phyloP scores from a whole-genome alignment of 2,888 invertebrate genomes.

The Ormyrus pomaceus region DNA sequence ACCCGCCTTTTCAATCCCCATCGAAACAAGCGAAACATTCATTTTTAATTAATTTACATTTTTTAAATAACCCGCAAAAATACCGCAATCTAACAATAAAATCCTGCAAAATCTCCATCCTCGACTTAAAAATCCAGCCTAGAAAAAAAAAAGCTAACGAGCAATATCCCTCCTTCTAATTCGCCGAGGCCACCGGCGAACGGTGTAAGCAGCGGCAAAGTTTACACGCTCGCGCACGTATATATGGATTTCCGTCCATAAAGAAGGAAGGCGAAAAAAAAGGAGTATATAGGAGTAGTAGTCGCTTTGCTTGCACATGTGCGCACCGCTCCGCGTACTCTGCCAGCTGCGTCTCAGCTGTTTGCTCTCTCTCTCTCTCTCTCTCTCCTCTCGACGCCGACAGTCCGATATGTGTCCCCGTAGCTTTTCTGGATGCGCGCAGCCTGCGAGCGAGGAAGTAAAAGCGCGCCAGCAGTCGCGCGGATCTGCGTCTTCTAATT shows the following conservation, averaged over 20 bases:
- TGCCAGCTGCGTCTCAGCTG: conserved; percentile 72
- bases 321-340: neutral
- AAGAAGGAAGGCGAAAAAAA: neutral
- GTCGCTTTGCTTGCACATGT: conserved; percentile 11
- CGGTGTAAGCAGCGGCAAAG: too few relatives aligned
- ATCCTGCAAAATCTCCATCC: too few relatives aligned
- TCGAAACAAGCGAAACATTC: too few relatives aligned
- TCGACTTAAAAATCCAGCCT: too few relatives aligned
- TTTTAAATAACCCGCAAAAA: too few relatives aligned
- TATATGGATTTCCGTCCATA: neutral
- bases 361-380: conserved; percentile 58
- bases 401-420: neutral
- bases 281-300: neutral
- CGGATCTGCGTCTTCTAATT: neutral
- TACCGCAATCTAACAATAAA: too few relatives aligned
- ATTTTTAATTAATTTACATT: too few relatives aligned
- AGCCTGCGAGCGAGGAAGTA: neutral
- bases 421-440: neutral
- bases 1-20: too few relatives aligned
- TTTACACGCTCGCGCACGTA: too few relatives aligned
- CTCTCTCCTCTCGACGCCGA: conserved; percentile 22
- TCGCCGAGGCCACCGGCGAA: neutral
- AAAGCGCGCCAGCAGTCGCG: neutral
- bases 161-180: neutral
- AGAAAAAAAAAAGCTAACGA: too few relatives aligned